Evolutionary conservation across 1,140 invertebrate species (phyloP).

Genomic region (Micrasema minimum): DNA sequence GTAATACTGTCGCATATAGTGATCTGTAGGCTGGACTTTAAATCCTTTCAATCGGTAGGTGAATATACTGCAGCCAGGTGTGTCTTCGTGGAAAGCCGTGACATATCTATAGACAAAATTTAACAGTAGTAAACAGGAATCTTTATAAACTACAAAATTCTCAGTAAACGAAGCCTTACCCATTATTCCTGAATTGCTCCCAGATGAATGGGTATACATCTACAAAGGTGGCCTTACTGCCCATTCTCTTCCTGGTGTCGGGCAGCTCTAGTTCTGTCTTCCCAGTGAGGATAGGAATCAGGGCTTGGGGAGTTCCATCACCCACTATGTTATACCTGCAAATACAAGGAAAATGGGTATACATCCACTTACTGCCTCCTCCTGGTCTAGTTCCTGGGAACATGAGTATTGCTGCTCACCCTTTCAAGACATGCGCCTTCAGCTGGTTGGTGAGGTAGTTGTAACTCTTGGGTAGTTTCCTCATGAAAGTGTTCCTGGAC

Average conservation of each 20-base stretch:
- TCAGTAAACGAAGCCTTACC: too few relatives aligned
- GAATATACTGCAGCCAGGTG: constrained; percentile 83
- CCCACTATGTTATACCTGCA: constrained; percentile 88
- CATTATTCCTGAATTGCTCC: constrained; percentile 77
- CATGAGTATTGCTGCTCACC: too few relatives aligned
- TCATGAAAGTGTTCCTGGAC: constrained; percentile 86
- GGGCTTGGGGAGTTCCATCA: constrained; percentile 92
- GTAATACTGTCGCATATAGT: constrained; percentile 89
- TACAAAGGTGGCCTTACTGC: constrained; percentile 73
- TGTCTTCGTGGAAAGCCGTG: constrained; percentile 88
- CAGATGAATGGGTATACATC: constrained; percentile 86
- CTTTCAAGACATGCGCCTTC: constrained; percentile 77
- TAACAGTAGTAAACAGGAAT: too few relatives aligned
- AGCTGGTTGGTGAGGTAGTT: constrained; percentile 78
- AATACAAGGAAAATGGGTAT: constrained; percentile 37
- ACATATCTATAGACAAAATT: constrained; percentile 65
- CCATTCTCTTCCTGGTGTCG: constrained; percentile 82
- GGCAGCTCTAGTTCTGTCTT: constrained; percentile 89
- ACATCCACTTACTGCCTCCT: too few relatives aligned
- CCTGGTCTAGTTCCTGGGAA: too few relatives aligned
- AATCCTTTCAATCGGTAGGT: constrained; percentile 93
- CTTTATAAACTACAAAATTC: too few relatives aligned
- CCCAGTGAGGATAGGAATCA: constrained; percentile 91
- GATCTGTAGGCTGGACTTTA: constrained; percentile 83
- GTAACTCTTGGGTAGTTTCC: constrained; percentile 86